Percentiles rank a stretch among this genome's conserved stretches.
Evolutionary conservation across 2,113 vertebrate species (phyloP).

Genomic region (Taurulus bubalis): DNA sequence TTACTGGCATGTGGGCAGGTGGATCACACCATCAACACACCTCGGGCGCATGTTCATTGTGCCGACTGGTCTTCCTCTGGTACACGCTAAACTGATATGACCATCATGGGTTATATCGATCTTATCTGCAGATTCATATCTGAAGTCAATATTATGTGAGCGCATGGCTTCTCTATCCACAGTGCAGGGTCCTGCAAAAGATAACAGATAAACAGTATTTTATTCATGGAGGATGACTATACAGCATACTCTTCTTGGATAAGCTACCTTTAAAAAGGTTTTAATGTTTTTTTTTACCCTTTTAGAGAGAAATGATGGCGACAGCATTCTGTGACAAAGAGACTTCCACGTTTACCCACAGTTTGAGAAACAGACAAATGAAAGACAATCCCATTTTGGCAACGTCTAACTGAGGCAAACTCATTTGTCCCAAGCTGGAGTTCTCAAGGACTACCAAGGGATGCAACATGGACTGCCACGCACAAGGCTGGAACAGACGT

Average conservation of each 20-base stretch:
- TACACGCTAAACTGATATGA: constrained; percentile 11
- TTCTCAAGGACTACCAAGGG: neutral
- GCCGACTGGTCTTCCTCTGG: rapidly evolving
- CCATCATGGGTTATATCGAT: constrained; percentile 13
- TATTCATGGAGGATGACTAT: neutral
- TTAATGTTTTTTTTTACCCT: too few relatives aligned
- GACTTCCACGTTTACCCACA: constrained; percentile 36
- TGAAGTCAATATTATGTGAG: neutral
- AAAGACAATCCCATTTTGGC: constrained; percentile 47
- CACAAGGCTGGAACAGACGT: constrained; percentile 18
- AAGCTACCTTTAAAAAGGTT: too few relatives aligned
- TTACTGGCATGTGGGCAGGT: constrained; percentile 61
- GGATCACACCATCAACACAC: constrained; percentile 58
- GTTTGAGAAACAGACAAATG: constrained; percentile 40
- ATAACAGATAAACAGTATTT: neutral
- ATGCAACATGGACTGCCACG: constrained; percentile 2
- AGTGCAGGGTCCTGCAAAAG: constrained; percentile 13
- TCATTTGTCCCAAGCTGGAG: neutral
- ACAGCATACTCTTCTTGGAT: neutral
- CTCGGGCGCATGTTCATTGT: rapidly evolving
- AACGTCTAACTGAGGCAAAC: neutral
- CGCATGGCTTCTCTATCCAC: neutral
- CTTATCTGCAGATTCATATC: rapidly evolving
- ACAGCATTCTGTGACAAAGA: constrained; percentile 8
- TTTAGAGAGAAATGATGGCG: too few relatives aligned